Percentiles rank a stretch among this genome's conserved stretches.
These are phyloP conservation scores for Neosilurus mollespiculum DNA, from an alignment of 2,797 vertebrate species.

Conservation along the genomic window DNA sequence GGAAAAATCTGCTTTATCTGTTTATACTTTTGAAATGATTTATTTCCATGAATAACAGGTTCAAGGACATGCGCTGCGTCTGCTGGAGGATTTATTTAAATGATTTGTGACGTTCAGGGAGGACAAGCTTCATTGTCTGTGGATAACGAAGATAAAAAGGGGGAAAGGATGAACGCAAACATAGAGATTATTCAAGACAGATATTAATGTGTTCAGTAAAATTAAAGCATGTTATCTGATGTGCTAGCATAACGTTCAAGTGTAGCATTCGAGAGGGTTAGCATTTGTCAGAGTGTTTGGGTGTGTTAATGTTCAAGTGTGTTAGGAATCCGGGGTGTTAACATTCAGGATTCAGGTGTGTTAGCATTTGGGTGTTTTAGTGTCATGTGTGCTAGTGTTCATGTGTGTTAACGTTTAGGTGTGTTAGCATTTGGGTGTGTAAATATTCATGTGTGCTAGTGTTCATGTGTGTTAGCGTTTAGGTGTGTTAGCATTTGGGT, in stretches of 20 bases:
- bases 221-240: too few species aligned
- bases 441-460: too few species aligned
- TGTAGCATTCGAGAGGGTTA: too few species aligned
- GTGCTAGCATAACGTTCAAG: not conserved
- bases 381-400: too few species aligned
- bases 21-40: not conserved
- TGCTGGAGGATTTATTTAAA: not conserved
- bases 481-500: too few species aligned
- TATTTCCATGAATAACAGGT: not conserved
- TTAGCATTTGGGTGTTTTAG: too few species aligned
- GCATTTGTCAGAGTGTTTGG: too few species aligned
- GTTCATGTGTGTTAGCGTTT: too few species aligned
- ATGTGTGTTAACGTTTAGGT: too few species aligned
- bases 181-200: not conserved
- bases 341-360: too few species aligned
- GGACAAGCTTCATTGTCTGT: not conserved
- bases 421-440: too few species aligned
- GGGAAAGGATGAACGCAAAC: not conserved
- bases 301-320: not conserved
- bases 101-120: constrained; percentile 4
- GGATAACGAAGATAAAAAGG: not conserved
- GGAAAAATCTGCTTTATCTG: not conserved
- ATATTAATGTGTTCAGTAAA: not conserved
- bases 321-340: too few species aligned
- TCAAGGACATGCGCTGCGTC: not conserved